Evolutionary conservation across 2,888 invertebrate species (phyloP).

Genomic region (Axea sp.): DNA sequence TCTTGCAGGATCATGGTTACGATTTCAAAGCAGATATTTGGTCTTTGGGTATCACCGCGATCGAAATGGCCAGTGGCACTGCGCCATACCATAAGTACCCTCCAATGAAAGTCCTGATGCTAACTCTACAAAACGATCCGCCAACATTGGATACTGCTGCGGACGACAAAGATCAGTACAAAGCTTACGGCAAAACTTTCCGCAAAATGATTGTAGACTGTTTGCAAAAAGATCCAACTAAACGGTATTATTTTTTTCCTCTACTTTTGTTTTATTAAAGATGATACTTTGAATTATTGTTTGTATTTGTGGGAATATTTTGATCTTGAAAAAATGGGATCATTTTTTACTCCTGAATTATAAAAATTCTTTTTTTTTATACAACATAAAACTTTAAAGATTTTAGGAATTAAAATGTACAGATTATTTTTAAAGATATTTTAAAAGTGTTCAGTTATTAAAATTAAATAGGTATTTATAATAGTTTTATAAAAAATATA

Average conservation of each 20-base stretch:
- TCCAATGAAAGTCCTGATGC: conserved; percentile 99
- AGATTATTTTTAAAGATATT: too few relatives aligned
- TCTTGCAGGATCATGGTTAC: conserved; percentile 92
- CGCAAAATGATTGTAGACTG: conserved; percentile 98
- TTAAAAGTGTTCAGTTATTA: too few relatives aligned
- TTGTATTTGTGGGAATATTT: too few relatives aligned
- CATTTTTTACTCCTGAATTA: too few relatives aligned
- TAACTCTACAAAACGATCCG: conserved; percentile 98
- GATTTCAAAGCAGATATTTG: conserved; percentile 98
- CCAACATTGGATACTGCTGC: conserved; percentile 97
- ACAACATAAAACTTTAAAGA: too few relatives aligned
- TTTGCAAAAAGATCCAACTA: conserved; percentile 96
- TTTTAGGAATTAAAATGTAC: too few relatives aligned
- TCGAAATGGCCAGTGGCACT: conserved; percentile 98
- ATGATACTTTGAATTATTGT: not conserved
- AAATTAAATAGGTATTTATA: too few relatives aligned
- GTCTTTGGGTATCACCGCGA: conserved; percentile 97
- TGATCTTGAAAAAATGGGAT: too few relatives aligned
- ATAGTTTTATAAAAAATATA: too few relatives aligned
- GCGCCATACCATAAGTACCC: conserved; percentile 99
- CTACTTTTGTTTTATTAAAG: not conserved
- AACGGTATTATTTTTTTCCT: too few relatives aligned
- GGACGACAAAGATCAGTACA: conserved; percentile 98
- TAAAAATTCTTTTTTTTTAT: too few relatives aligned
- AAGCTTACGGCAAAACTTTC: conserved; percentile 98